Evolutionary conservation across 2,797 vertebrate species (phyloP), one percentile per base, ranked within the genome.

Genomic region (Choloepus didactylus): DNA sequence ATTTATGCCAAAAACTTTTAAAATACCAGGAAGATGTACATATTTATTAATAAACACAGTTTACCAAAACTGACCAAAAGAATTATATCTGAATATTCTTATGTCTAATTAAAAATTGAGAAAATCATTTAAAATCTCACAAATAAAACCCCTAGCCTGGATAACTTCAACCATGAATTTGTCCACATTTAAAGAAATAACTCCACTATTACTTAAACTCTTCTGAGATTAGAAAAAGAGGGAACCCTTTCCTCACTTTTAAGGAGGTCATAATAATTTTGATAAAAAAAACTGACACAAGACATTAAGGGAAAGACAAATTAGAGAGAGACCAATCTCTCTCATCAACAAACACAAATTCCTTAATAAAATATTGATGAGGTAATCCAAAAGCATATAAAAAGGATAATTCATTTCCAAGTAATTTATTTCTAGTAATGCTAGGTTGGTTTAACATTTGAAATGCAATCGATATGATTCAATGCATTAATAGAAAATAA

Each of bases 111-210:
- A 84, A 51, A 93, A 76, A 86, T 38, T 76, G 21, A 77, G 35
- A n/a, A 62, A 93, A 82, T 70, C 79, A 62, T 69, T 87, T 44
- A 83, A 95, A 66, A 89, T 25, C 25, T 79, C 79, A 77, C 41
- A 93, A 72, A 76, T 66, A 85, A 89, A 49, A 66, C 19, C 5
- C 4, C 19, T 85, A 64, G 35, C 2, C 12, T 5, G 82, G 70
- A 87, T 46, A 49, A 1, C 1, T 90, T 89, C 14, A 95, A n/a
- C 6, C 66, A 6, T 66, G 1, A 85, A 56, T 29, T 93, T 9
- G 29, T 72, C 9, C 29, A 82, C 77, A 69, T 91, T 88, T 29
- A n/a, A 56, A 79, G 5, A 84, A 46, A 62, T 35, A 29, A 35
- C 5, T 1, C 12, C 54, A 54, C 46, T 87, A 59, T 77, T 51